Evolutionary conservation across 1,140 invertebrate species (phyloP).

Genomic region (Oppia nitens): DNA sequence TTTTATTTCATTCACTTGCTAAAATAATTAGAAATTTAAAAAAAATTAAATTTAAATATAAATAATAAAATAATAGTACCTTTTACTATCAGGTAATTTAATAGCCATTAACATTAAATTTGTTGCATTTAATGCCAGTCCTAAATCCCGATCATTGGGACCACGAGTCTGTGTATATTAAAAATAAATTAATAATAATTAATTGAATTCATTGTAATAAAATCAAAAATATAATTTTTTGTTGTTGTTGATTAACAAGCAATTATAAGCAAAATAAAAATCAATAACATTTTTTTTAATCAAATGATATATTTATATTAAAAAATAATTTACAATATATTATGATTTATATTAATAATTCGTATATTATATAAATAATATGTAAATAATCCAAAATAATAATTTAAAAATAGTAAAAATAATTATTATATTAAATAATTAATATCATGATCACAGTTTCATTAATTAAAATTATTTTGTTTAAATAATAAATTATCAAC

Average conservation of each 20-base stretch:
- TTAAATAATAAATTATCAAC: too few relatives aligned
- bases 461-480: too few relatives aligned
- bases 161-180: background rate
- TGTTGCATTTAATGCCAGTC: background rate
- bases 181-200: background rate
- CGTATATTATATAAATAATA: background rate
- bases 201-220: background rate
- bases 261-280: background rate
- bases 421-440: too few relatives aligned
- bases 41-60: too few relatives aligned
- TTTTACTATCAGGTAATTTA: background rate
- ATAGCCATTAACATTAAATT: background rate
- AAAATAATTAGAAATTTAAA: too few relatives aligned
- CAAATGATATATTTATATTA: background rate
- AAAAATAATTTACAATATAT: background rate
- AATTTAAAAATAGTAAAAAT: too few relatives aligned
- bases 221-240: background rate
- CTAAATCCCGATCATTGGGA: background rate
- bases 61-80: too few relatives aligned
- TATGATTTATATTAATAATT: background rate
- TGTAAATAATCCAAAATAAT: background rate
- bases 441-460: too few relatives aligned
- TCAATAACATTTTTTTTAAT: background rate
- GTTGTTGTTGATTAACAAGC: background rate
- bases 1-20: too few relatives aligned